phyloP scores from a whole-genome alignment of 1,140 invertebrate species.

The Drosophila novamexicana region DNA sequence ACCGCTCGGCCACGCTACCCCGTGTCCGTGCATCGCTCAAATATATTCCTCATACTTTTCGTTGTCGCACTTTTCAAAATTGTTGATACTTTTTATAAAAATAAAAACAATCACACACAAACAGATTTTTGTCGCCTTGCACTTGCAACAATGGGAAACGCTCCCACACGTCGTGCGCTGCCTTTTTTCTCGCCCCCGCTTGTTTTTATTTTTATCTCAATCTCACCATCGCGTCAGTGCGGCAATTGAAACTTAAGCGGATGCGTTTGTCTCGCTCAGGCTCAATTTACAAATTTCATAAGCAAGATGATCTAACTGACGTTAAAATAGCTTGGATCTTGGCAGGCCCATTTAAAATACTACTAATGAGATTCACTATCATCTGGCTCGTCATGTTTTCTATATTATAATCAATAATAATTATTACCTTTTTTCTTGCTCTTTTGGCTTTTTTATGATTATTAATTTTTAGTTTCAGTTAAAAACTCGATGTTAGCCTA shows the following conservation, averaged over 20 bases:
- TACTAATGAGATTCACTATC: neutral
- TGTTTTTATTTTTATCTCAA: slow-evolving; percentile 12
- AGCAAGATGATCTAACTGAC: neutral
- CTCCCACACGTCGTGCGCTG: neutral
- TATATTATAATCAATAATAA: no score
- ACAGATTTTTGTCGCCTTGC: slow-evolving; percentile 11
- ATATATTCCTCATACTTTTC: slow-evolving; percentile 6
- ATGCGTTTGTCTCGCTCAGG: slow-evolving; percentile 8
- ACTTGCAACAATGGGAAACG: slow-evolving; percentile 13
- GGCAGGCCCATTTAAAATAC: neutral
- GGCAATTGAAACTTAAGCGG: slow-evolving; percentile 15
- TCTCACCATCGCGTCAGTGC: slow-evolving; percentile 12
- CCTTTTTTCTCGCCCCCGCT: neutral
- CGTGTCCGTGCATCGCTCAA: neutral
- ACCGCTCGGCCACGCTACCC: slow-evolving; percentile 99
- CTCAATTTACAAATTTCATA: slow-evolving; percentile 15
- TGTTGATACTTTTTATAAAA: slow-evolving; percentile 17
- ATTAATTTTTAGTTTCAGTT: no score
- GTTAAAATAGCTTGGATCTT: neutral
- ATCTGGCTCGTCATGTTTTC: no score
- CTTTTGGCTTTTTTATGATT: neutral
- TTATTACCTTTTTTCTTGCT: no score
- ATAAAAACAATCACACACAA: slow-evolving; percentile 8
- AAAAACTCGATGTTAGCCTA: no score
- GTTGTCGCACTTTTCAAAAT: neutral